phyloP scores from a whole-genome alignment of 2,888 invertebrate genomes.

The Leucania comma region DNA sequence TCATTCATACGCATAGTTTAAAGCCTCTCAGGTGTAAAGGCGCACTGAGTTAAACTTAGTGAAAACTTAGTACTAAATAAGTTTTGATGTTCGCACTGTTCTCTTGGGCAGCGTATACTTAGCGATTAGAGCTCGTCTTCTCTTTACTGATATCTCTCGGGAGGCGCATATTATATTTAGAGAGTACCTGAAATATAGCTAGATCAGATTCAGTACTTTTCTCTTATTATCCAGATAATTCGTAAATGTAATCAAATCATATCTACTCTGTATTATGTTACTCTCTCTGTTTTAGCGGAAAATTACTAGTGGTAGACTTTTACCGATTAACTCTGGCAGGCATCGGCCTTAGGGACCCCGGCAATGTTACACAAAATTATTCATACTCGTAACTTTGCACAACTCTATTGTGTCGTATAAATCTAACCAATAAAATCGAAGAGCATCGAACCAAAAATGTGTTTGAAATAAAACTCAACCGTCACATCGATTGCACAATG shows the following conservation, averaged over 20 bases:
- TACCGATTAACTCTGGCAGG: background rate
- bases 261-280: too few relatives aligned
- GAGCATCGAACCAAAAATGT: too few relatives aligned
- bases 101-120: slow-evolving; percentile 56
- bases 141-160: slow-evolving; percentile 31
- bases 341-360: background rate
- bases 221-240: slow-evolving; percentile 3
- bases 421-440: too few relatives aligned
- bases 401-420: too few relatives aligned
- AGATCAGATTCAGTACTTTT: background rate
- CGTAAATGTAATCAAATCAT: background rate
- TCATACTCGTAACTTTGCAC: too few relatives aligned
- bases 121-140: slow-evolving; percentile 51
- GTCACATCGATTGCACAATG: background rate
- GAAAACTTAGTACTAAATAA: slow-evolving; percentile 57
- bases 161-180: slow-evolving; percentile 37
- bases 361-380: too few relatives aligned
- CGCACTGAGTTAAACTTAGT: slow-evolving; percentile 49
- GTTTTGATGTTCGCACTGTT: slow-evolving; percentile 57
- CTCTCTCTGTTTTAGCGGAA: too few relatives aligned
- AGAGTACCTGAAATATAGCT: slow-evolving; percentile 24
- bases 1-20: slow-evolving; percentile 55
- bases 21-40: slow-evolving; percentile 39
- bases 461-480: background rate
- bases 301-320: too few relatives aligned